Percentiles rank a stretch among this genome's conserved stretches.
phyloP scores from a whole-genome alignment of 2,113 vertebrate species.

The Megaceryle maxima region DNA sequence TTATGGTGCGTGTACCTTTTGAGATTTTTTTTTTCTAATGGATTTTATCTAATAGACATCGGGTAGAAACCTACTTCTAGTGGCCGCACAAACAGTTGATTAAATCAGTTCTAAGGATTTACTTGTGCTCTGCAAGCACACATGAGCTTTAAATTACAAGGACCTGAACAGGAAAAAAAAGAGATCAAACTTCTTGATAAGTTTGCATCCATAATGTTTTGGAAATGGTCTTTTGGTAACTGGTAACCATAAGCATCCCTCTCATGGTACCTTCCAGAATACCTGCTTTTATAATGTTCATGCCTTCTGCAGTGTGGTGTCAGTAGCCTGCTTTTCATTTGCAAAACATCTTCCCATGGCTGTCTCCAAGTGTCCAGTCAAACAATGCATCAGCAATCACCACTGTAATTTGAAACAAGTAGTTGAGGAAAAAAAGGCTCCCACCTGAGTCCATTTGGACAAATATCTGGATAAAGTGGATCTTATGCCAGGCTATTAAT shows the following conservation, averaged over 20 bases:
- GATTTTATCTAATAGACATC: neutral
- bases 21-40: neutral
- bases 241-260: neutral
- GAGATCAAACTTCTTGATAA: neutral
- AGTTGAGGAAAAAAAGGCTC: neutral
- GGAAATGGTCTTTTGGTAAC: neutral
- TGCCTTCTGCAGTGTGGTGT: neutral
- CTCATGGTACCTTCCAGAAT: neutral
- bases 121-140: neutral
- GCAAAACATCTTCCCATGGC: neutral
- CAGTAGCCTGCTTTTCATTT: neutral
- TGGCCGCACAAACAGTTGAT: neutral
- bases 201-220: neutral
- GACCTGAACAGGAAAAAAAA: neutral
- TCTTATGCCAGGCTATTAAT: neutral
- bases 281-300: neutral
- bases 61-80: neutral
- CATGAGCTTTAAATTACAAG: neutral
- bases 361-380: neutral
- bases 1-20: constrained; percentile 71
- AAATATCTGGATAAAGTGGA: neutral
- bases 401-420: neutral
- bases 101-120: neutral
- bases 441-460: neutral
- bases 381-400: neutral